Percentiles rank a stretch among this genome's conserved stretches.
Conservation (phyloP, 2,888 invertebrate species). For the Eueremaeus valkanovi region DNA sequence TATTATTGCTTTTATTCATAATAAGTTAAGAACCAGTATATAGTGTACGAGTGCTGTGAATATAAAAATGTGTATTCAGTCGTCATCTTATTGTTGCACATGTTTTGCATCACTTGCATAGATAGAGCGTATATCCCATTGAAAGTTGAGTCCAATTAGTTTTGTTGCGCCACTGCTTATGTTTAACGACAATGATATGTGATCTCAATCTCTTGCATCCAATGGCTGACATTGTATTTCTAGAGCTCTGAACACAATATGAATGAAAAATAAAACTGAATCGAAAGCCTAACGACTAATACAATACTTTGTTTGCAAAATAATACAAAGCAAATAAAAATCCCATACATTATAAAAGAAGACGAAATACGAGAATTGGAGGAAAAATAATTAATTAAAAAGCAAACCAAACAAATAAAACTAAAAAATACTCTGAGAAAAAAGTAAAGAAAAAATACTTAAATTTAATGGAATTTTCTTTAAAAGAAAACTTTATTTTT, state of each 20-base stretch:
- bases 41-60: too few relatives aligned
- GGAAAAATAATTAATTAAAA: not conserved
- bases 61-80: too few relatives aligned
- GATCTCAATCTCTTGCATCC: conserved; percentile 9
- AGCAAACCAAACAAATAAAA: too few relatives aligned
- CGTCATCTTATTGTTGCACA: not conserved
- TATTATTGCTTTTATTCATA: too few relatives aligned
- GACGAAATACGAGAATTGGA: not conserved
- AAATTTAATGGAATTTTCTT: too few relatives aligned
- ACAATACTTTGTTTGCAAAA: not conserved
- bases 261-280: conserved; percentile 1
- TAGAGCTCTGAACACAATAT: not conserved
- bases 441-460: too few relatives aligned
- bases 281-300: not conserved
- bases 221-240: not conserved
- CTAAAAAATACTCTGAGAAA: too few relatives aligned
- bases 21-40: too few relatives aligned
- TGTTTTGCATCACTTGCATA: not conserved
- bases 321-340: not conserved
- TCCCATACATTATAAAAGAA: not conserved
- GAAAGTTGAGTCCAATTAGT: conserved; percentile 25
- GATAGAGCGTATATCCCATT: not conserved
- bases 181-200: conserved; percentile 31
- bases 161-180: conserved; percentile 32
- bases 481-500: too few relatives aligned